Evolutionary conservation across 2,797 vertebrate species (phyloP), one percentile per base, ranked within the genome.

Genomic region (Acestrorhynchus altus): DNA sequence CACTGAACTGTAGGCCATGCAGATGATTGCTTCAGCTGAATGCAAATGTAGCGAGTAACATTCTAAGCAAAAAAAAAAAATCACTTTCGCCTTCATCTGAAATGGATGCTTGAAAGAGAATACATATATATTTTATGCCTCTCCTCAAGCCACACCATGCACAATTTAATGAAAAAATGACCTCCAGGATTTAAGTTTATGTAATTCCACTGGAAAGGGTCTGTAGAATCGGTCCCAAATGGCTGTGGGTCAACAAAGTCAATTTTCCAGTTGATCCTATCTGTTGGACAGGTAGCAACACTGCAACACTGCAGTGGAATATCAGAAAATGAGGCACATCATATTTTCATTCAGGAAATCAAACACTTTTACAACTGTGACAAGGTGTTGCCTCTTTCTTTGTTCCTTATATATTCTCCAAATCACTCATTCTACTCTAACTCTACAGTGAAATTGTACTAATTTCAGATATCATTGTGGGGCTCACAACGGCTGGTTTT

Each of bases 231-330:
- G 42, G 60, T 42, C 20, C 46, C 61, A 60, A 74, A 42, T 11
- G 61, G 20, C 13, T 28, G 16, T 0, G 51, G 59, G 46, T 64
- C 59, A 74, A 40, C 51, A 64, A 49, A 20, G 9, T 24, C 51
- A 12, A 42, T 31, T 56, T n/a, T 44, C n/a, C 24, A 39, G 42
- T 35, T 54, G 47, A 49, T 61, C 57, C 13, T 35, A 31, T 72
- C 18, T 56, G 39, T 63, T 74, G 18, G 49, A 57, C 61, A 75
- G 49, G 46, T 13, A 66, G 42, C 51, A 67, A 18, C 57, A 28
- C 13, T 46, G 40, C 51, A 67, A 18, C 57, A 28, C 13, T 46
- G 40, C 59, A 51, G n/a, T 47, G 63, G 18, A 40, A 70, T 66
- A 47, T n/a, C 49, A 16, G 20, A 11, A 15, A 56, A 40, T 44